phyloP scores from a whole-genome alignment of 1,140 invertebrate species.

The Leptoteleia sp. region DNA sequence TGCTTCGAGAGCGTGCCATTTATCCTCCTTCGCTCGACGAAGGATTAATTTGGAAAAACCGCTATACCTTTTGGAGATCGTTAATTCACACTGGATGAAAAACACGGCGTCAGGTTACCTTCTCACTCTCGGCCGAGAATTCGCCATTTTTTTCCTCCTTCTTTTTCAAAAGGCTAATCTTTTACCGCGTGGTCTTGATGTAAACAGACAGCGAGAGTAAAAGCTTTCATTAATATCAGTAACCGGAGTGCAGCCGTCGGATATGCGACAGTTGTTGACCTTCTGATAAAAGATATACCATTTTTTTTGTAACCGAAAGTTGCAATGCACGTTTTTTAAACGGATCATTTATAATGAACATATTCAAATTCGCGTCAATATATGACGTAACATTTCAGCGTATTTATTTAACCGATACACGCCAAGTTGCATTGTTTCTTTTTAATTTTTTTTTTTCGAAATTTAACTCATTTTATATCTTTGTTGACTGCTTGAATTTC shows the following conservation, averaged over 20 bases:
- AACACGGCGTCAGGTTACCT: conserved; percentile 49
- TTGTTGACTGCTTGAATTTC: too few relatives aligned
- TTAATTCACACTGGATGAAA: conserved; percentile 61
- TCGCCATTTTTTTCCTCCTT: conserved; percentile 32
- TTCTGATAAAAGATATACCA: conserved; percentile 39
- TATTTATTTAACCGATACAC: too few relatives aligned
- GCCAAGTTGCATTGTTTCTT: too few relatives aligned
- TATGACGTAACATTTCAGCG: too few relatives aligned
- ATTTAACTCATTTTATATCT: too few relatives aligned
- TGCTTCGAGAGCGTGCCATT: conserved; percentile 45
- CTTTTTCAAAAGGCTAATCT: conserved; percentile 55
- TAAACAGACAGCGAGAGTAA: conserved; percentile 53
- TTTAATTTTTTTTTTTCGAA: too few relatives aligned
- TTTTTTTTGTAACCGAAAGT: conserved; percentile 27
- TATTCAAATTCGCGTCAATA: conserved; percentile 19
- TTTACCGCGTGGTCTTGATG: conserved; percentile 46
- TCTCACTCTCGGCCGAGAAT: conserved; percentile 40
- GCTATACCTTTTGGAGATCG: conserved; percentile 53
- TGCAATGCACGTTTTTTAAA: conserved; percentile 28
- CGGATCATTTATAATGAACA: conserved; percentile 14
- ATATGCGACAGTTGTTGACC: conserved; percentile 46
- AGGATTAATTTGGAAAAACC: conserved; percentile 61
- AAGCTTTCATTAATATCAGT: conserved; percentile 56
- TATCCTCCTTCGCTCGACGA: conserved; percentile 43
- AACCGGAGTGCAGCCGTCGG: conserved; percentile 31